These are phyloP conservation scores for Thaleichthys pacificus DNA, from an alignment of 2,797 vertebrate genomes.

Conservation along the genomic window DNA sequence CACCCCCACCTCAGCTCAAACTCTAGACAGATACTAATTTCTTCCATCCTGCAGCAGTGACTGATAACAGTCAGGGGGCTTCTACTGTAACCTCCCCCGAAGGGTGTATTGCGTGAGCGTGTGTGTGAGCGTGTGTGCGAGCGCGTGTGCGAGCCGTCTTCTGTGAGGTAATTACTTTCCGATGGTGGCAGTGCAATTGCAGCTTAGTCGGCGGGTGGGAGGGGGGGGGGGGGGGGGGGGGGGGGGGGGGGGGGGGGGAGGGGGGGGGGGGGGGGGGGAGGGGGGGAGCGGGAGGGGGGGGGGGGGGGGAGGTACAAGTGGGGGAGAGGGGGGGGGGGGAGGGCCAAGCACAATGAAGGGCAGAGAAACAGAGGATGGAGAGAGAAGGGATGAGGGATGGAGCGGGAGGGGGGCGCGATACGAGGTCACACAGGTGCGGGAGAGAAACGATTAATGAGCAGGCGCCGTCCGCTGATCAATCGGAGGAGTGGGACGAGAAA, in stretches of 20 bases:
- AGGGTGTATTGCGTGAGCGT: background rate
- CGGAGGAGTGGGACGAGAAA: background rate
- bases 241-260: too few relatives aligned
- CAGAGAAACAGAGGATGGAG: background rate
- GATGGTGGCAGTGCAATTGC: background rate
- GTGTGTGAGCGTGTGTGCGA: background rate
- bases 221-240: background rate
- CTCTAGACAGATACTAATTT: background rate
- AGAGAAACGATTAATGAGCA: background rate
- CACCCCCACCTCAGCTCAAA: background rate
- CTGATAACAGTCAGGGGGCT: slow-evolving; percentile 2
- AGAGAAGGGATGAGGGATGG: background rate
- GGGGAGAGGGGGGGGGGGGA: too few relatives aligned
- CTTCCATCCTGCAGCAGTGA: background rate
- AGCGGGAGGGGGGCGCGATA: background rate
- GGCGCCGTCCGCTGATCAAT: background rate
- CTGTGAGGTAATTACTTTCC: background rate
- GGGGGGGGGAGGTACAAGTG: too few relatives aligned
- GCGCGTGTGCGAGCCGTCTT: background rate
- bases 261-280: too few relatives aligned
- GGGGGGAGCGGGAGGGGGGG: too few relatives aligned
- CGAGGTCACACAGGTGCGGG: background rate
- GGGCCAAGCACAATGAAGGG: too few relatives aligned
- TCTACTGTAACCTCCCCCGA: background rate
- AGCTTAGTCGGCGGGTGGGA: background rate